These are phyloP conservation scores for Tupaia chinensis DNA, from an alignment of 2,113 vertebrate species.

Conservation along the genomic window DNA sequence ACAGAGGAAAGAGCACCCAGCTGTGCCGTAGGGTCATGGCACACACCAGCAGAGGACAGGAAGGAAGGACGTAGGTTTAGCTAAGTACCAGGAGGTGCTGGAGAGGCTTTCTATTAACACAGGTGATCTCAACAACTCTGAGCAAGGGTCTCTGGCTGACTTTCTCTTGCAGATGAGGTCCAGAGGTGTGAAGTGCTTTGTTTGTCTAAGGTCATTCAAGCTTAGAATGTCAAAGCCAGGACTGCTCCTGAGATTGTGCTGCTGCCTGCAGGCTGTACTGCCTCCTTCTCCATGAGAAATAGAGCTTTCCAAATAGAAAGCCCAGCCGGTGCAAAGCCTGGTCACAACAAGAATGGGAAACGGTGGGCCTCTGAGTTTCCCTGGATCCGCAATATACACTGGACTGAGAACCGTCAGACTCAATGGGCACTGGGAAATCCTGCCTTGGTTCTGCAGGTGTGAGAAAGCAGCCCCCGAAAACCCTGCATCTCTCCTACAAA, in stretches of 20 bases:
- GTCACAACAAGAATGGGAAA: rapidly evolving
- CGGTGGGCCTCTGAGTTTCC: neutral
- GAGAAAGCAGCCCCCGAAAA: neutral
- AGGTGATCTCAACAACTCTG: neutral
- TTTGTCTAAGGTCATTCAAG: neutral
- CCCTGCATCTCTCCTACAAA: rapidly evolving
- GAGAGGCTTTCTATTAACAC: neutral
- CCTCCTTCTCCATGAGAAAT: neutral
- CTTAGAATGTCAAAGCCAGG: too few species aligned
- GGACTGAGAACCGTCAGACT: neutral
- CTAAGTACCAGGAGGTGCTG: neutral
- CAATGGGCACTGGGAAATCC: neutral
- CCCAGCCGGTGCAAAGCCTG: neutral
- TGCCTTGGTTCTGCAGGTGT: rapidly evolving
- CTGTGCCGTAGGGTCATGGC: neutral
- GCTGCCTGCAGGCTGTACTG: rapidly evolving
- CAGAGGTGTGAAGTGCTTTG: neutral
- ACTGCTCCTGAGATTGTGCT: neutral
- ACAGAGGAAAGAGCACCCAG: neutral
- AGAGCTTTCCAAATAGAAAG: neutral
- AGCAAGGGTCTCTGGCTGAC: neutral
- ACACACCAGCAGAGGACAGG: too few species aligned
- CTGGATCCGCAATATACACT: neutral
- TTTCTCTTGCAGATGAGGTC: neutral
- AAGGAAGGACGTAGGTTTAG: neutral